A percentile compares a stretch with the other conserved stretches of the same genome.
phyloP scores from a whole-genome alignment of 2,888 invertebrate species.

The Gisinianus flammeolus region DNA sequence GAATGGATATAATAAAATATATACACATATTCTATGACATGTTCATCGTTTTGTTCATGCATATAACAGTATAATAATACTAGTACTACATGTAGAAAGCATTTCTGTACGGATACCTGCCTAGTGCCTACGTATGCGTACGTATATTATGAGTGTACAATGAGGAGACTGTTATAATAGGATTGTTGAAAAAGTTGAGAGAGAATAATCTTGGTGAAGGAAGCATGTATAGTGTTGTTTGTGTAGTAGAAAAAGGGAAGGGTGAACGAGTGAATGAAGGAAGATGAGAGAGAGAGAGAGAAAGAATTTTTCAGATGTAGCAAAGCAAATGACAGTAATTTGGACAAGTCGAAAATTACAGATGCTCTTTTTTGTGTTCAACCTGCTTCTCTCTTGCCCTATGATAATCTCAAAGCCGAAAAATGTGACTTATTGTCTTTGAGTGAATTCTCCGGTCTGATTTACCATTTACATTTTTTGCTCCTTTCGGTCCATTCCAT shows the following conservation, averaged over 20 bases:
- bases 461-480: conserved; percentile 31
- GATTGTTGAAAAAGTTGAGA: no score
- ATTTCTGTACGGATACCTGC: no score
- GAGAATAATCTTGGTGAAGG: no score
- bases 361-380: conserved; percentile 31
- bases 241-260: conserved; percentile 6
- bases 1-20: no score
- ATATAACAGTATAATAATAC: no score
- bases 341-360: conserved; percentile 41
- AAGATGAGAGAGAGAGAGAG: conserved; percentile 12
- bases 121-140: no score
- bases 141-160: no score
- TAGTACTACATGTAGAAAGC: no score
- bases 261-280: conserved; percentile 4
- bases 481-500: conserved; percentile 2
- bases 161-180: no score
- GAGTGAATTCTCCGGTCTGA: conserved; percentile 24
- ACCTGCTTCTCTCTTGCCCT: conserved; percentile 38
- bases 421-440: conserved; percentile 43
- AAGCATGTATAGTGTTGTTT: no score
- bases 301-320: conserved; percentile 12
- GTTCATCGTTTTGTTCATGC: no score
- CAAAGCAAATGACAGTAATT: conserved; percentile 43
- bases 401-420: conserved; percentile 40
- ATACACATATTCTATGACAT: no score